These are phyloP conservation scores for Hipparchia sbordonii DNA, from an alignment of 2,888 invertebrate species.

Conservation along the genomic window DNA sequence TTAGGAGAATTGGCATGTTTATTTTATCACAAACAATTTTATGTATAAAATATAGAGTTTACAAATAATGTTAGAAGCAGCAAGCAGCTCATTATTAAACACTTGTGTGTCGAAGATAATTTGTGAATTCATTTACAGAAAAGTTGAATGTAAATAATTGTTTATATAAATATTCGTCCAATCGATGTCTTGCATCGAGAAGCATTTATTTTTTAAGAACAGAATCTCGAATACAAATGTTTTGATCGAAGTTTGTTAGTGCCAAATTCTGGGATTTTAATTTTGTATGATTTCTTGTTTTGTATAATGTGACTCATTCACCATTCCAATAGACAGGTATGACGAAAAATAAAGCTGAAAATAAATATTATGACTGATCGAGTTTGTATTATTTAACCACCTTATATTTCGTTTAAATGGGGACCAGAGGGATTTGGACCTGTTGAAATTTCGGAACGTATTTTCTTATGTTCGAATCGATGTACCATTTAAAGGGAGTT, in stretches of 20 bases:
- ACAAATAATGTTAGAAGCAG: background rate
- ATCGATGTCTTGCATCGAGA: slow-evolving; percentile 50
- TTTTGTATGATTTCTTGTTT: slow-evolving; percentile 43
- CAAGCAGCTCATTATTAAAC: slow-evolving; percentile 2
- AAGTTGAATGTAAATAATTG: slow-evolving; percentile 69
- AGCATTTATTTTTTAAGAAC: slow-evolving; percentile 70
- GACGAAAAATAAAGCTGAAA: slow-evolving; percentile 54
- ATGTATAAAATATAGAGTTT: slow-evolving; percentile 24
- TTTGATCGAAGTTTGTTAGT: slow-evolving; percentile 57
- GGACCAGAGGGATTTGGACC: too few species aligned
- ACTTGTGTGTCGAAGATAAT: slow-evolving; percentile 15
- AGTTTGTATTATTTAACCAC: slow-evolving; percentile 44
- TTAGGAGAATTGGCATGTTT: slow-evolving; percentile 51
- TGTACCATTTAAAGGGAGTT: too few species aligned
- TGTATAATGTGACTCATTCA: slow-evolving; percentile 51
- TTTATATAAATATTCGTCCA: slow-evolving; percentile 69
- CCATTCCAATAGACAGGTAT: slow-evolving; percentile 72
- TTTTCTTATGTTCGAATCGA: too few species aligned
- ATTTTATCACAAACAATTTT: slow-evolving; percentile 56
- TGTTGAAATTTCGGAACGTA: too few species aligned
- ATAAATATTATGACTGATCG: slow-evolving; percentile 78
- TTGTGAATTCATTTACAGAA: slow-evolving; percentile 16
- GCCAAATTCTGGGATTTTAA: slow-evolving; percentile 66
- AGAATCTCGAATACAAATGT: slow-evolving; percentile 67
- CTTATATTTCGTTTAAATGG: too few species aligned